phyloP scores from a whole-genome alignment of 2,888 invertebrate species.

The Eupithecia vulgata region DNA sequence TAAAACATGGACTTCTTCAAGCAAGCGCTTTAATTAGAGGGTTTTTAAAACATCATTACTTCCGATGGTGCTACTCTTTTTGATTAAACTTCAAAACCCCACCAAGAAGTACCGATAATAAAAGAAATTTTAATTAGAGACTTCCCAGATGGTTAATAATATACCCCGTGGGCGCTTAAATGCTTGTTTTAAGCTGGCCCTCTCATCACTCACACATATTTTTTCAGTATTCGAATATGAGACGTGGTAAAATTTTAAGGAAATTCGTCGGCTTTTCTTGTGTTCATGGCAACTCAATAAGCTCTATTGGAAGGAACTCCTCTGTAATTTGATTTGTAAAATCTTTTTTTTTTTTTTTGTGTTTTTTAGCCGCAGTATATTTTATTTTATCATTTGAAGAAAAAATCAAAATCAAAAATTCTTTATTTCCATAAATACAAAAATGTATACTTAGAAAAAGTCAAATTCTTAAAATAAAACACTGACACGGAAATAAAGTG shows the following conservation, averaged over 20 bases:
- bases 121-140: constrained; percentile 25
- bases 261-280: background rate
- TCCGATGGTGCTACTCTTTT: constrained; percentile 26
- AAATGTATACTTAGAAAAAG: too few relatives aligned
- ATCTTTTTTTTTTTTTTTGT: background rate
- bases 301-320: background rate
- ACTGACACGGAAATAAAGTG: too few relatives aligned
- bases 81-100: constrained; percentile 21
- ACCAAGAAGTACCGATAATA: constrained; percentile 7
- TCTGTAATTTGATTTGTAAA: background rate
- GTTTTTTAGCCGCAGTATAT: background rate
- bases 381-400: too few relatives aligned
- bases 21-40: constrained; percentile 7
- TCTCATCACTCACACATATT: background rate
- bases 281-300: background rate
- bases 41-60: constrained; percentile 16
- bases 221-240: background rate
- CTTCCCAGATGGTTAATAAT: constrained; percentile 32
- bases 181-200: background rate
- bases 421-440: too few relatives aligned
- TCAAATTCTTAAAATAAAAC: too few relatives aligned
- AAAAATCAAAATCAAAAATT: too few relatives aligned
- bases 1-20: background rate
- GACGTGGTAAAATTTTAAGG: background rate
- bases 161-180: constrained; percentile 15